These are phyloP conservation scores for Maccullochella peelii DNA, from an alignment of 2,113 vertebrate species.

Conservation along the genomic window DNA sequence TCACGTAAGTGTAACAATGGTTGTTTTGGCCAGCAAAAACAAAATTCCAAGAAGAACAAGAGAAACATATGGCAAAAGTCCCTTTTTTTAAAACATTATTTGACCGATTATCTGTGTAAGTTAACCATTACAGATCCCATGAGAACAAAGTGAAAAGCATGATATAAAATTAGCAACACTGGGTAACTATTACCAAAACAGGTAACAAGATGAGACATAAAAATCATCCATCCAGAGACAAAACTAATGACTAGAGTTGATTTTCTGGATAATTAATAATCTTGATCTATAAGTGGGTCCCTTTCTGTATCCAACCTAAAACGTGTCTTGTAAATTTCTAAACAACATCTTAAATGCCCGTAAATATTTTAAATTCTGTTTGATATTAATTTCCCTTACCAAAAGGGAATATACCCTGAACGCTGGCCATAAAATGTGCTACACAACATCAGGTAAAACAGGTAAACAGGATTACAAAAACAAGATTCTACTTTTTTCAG, in stretches of 20 bases:
- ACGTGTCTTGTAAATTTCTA: background rate
- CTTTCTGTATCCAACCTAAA: slow-evolving; percentile 62
- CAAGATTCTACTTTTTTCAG: background rate
- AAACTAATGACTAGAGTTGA: background rate
- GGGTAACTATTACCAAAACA: background rate
- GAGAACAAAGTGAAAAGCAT: slow-evolving; percentile 7
- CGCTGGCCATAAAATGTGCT: slow-evolving; percentile 29
- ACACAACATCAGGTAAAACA: slow-evolving; percentile 23
- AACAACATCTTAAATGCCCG: slow-evolving; percentile 41
- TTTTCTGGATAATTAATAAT: background rate
- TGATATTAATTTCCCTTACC: slow-evolving; percentile 11
- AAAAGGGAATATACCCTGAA: slow-evolving; percentile 21
- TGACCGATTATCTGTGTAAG: background rate
- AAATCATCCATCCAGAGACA: background rate
- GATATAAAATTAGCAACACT: slow-evolving; percentile 1
- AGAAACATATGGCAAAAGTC: slow-evolving; percentile 35
- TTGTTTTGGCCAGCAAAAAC: background rate
- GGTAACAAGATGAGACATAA: background rate
- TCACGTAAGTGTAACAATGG: background rate
- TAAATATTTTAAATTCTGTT: slow-evolving; percentile 10
- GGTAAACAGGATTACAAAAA: slow-evolving; percentile 26
- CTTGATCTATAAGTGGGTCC: slow-evolving; percentile 27
- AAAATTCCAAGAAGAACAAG: background rate
- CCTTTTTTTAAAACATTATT: slow-evolving; percentile 35
- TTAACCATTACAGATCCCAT: background rate